Evolutionary conservation across 1,140 invertebrate species (phyloP).

Genomic region (Triops longicaudatus): DNA sequence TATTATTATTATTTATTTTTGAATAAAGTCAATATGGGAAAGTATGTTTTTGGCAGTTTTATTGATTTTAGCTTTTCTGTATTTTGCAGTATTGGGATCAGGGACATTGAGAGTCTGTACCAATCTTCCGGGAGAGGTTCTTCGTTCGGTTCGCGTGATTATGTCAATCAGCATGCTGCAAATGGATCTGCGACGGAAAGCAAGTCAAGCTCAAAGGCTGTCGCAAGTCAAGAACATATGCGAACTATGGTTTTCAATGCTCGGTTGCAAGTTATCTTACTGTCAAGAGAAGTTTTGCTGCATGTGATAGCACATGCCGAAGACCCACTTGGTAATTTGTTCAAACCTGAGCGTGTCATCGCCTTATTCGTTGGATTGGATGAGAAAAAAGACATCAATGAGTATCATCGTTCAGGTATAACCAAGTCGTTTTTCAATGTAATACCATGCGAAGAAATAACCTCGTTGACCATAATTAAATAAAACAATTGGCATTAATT

Average conservation of each 20-base stretch:
- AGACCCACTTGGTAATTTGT: slow-evolving; percentile 24
- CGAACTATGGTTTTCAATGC: slow-evolving; percentile 19
- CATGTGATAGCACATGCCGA: slow-evolving; percentile 24
- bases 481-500: not conserved
- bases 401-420: slow-evolving; percentile 25
- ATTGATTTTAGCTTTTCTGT: no score
- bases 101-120: slow-evolving; percentile 25
- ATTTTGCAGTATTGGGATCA: slow-evolving; percentile 5
- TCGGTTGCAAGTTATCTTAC: slow-evolving; percentile 20
- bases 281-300: slow-evolving; percentile 22
- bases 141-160: not conserved
- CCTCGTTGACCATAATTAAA: not conserved
- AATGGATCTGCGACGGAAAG: not conserved
- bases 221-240: slow-evolving; percentile 16
- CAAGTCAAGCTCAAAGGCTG: not conserved
- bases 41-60: not conserved
- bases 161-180: slow-evolving; percentile 7
- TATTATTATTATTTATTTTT: not conserved
- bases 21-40: no score
- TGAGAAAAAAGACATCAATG: slow-evolving; percentile 23
- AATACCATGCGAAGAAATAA: not conserved
- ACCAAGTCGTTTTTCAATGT: not conserved
- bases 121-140: not conserved
- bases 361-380: slow-evolving; percentile 19
- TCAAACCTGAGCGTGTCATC: slow-evolving; percentile 21